Evolutionary conservation across 1,140 invertebrate genomes (phyloP).

Genomic region (Colletes gigas): DNA sequence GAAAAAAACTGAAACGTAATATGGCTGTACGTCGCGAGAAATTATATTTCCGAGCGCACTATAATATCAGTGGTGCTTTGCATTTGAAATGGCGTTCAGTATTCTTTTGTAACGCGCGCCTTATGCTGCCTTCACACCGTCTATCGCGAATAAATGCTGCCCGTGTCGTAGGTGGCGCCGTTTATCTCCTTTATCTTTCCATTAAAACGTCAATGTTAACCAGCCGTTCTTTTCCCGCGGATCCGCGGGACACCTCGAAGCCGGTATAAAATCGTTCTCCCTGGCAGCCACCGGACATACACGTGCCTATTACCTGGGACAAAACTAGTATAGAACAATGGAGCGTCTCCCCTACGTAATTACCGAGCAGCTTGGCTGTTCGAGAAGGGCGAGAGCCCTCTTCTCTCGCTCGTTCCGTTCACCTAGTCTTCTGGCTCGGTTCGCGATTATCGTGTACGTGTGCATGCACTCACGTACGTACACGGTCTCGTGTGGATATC

Average conservation of each 20-base stretch:
- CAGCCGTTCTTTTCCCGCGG: neutral
- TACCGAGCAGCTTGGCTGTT: slow-evolving; percentile 56
- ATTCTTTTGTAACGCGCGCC: neutral
- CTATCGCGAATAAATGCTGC: neutral
- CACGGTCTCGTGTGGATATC: slow-evolving; percentile 22
- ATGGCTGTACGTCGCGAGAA: too few relatives aligned
- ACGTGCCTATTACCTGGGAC: slow-evolving; percentile 60
- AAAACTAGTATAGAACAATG: slow-evolving; percentile 65
- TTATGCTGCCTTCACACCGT: neutral
- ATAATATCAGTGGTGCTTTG: neutral
- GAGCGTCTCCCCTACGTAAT: slow-evolving; percentile 65
- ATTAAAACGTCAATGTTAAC: neutral
- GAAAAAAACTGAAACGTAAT: too few relatives aligned
- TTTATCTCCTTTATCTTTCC: slow-evolving; percentile 6
- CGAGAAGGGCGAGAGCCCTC: slow-evolving; percentile 54
- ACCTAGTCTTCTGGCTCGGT: slow-evolving; percentile 19
- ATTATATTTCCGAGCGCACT: neutral
- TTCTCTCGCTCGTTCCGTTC: slow-evolving; percentile 37
- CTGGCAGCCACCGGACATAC: slow-evolving; percentile 26
- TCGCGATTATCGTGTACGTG: slow-evolving; percentile 13
- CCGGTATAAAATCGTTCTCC: slow-evolving; percentile 19
- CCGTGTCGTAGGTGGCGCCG: neutral
- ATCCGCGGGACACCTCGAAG: neutral
- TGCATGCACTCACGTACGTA: neutral
- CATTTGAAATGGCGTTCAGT: neutral